A percentile compares a stretch with the other conserved stretches of the same genome.
phyloP scores from a whole-genome alignment of 2,888 invertebrate genomes.

The Entomobrya proxima region DNA sequence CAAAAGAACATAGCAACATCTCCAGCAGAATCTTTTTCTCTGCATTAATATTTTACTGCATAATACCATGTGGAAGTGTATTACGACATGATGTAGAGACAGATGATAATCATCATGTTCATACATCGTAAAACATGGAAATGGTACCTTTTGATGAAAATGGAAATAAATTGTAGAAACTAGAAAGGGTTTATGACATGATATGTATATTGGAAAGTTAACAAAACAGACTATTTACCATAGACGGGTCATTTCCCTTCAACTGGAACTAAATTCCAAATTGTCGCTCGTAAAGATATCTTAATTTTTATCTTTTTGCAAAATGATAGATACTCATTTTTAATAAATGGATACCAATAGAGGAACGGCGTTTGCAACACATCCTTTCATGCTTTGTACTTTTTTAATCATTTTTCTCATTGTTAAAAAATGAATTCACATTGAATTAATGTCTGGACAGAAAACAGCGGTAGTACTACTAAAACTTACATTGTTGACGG shows the following conservation, averaged over 20 bases:
- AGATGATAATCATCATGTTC: slow-evolving; percentile 7
- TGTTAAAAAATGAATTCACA: no score
- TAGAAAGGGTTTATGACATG: slow-evolving; percentile 4
- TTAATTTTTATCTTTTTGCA: slow-evolving; percentile 17
- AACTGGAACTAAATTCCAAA: background rate
- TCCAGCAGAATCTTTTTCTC: slow-evolving; percentile 9
- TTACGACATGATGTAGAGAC: background rate
- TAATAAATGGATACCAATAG: no score
- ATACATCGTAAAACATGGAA: slow-evolving; percentile 23
- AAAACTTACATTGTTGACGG: no score
- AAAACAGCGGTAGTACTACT: no score
- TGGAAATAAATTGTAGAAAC: slow-evolving; percentile 37
- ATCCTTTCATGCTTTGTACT: no score
- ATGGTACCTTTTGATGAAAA: slow-evolving; percentile 29
- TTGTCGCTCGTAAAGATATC: slow-evolving; percentile 51
- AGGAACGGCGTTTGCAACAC: no score
- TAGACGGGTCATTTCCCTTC: slow-evolving; percentile 36
- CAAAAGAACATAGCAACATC: background rate
- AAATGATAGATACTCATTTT: no score
- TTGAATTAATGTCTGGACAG: no score
- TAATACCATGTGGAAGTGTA: background rate
- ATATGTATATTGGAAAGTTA: slow-evolving; percentile 46
- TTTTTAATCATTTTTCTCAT: no score
- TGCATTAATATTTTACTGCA: slow-evolving; percentile 17
- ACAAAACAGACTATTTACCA: slow-evolving; percentile 41